phyloP scores from a whole-genome alignment of 2,113 vertebrate genomes.

The Zapus hudsonius region DNA sequence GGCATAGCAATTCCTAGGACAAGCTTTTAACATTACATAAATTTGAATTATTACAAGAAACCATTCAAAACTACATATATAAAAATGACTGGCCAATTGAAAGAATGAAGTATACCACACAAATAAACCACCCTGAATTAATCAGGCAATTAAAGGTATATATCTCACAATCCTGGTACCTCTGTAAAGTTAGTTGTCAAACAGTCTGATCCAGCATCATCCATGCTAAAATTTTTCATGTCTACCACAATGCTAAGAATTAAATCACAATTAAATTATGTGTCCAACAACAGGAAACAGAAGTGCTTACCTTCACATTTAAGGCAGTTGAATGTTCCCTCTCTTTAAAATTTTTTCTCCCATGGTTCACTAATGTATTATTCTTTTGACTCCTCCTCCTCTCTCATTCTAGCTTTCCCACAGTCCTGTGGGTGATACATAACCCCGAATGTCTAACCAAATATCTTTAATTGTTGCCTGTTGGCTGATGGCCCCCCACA shows the following conservation, averaged over 20 bases:
- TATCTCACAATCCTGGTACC: background rate
- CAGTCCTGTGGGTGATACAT: background rate
- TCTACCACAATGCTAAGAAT: slow-evolving; percentile 19
- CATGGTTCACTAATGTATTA: background rate
- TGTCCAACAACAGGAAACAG: background rate
- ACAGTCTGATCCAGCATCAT: slow-evolving; percentile 17
- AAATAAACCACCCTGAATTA: slow-evolving; percentile 65
- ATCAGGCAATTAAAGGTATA: slow-evolving; percentile 65
- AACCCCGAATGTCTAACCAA: background rate
- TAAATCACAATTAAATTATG: slow-evolving; percentile 40
- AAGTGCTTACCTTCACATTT: background rate
- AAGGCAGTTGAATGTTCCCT: background rate
- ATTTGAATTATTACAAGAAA: slow-evolving; percentile 81
- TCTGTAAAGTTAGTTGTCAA: slow-evolving; percentile 39
- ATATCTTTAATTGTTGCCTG: background rate
- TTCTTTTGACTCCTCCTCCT: background rate
- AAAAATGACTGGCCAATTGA: slow-evolving; percentile 58
- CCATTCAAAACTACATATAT: slow-evolving; percentile 47
- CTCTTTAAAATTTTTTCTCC: background rate
- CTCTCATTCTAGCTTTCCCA: background rate
- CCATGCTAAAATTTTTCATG: background rate
- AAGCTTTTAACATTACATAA: slow-evolving; percentile 82
- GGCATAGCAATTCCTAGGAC: slow-evolving; percentile 78
- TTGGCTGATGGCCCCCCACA: background rate
- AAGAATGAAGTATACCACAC: slow-evolving; percentile 50